Conservation (phyloP, 2,113 vertebrate genomes). For the Nipponia nippon region DNA sequence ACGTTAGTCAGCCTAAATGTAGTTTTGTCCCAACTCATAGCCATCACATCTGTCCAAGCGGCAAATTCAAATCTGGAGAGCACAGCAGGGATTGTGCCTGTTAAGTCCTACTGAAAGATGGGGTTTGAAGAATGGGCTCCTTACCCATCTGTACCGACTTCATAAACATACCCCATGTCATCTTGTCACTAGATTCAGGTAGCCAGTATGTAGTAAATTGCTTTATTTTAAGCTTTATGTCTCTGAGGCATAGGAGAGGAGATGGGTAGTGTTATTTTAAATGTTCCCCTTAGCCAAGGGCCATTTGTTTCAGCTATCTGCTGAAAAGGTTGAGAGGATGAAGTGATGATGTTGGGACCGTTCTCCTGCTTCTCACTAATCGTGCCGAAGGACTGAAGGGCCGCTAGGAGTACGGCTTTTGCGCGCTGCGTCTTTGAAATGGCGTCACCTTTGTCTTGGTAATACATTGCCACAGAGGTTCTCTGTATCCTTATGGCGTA, state of each 20-base stretch:
- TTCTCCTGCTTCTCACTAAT: background rate
- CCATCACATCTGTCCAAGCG: rapidly evolving
- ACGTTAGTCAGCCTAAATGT: background rate
- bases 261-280: background rate
- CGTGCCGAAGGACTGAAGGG: background rate
- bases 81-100: background rate
- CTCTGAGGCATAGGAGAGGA: background rate
- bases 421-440: rapidly evolving
- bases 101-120: background rate
- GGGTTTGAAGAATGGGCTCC: background rate
- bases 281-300: background rate
- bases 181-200: background rate
- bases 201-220: too few species aligned
- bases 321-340: background rate
- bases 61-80: background rate
- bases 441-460: background rate
- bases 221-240: background rate
- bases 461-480: background rate
- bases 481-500: rapidly evolving
- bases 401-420: background rate
- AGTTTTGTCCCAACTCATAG: background rate
- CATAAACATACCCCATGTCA: rapidly evolving
- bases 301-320: background rate
- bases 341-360: background rate
- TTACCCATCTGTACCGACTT: rapidly evolving